Base-by-base conservation (phyloP, 2,113 vertebrate species). In the Neofelis nebulosa region DNA sequence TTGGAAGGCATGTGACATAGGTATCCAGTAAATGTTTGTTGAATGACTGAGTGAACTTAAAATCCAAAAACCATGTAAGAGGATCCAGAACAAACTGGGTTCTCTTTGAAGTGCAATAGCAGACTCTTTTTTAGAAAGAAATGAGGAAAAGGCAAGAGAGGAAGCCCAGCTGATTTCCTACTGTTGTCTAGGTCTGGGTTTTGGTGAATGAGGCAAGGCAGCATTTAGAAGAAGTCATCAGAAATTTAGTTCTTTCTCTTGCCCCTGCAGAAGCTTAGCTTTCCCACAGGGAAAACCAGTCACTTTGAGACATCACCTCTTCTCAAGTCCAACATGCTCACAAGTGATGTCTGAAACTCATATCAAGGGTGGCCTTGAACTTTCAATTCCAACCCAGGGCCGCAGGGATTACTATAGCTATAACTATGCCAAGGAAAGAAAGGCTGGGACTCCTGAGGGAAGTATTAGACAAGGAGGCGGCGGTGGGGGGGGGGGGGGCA, bases 201-300 rank as follows among this genome's bases (percentile, higher is more conserved):
- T 73, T 52, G 45, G 68, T 38, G 18, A 48, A 55, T 10, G 23
- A 92, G 52, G 7, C 27, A 33, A 84, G 76, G 15, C 4, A 88
- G 4, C 31, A 80, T 89, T 89, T 55, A 91, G 33, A 81, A 74
- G n/a, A 19, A 61, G 38, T 69, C 80, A 61, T 80, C 14, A 48
- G 71, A 85, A 91, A 57, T 88, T 25, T 89, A 66, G 31, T 84
- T 88, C 36, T 89, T 92, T 82, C 45, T 94, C 38, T 94, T 48
- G 12, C 5, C 25, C 15, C 23, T 94, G 33, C 9, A 52, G 78
- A 95, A 82, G 25, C 21, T 82, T 89, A 80, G 25, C 23, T 87
- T 73, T 41, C 80, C 38, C 52, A 55, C 11, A 57, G 48, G 11
- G 57, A 85, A 82, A 79, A 73, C 23, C 52, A 36, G n/a, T 52